Conservation (phyloP, 2,797 vertebrate species). For the Peromyscus aztecus region DNA sequence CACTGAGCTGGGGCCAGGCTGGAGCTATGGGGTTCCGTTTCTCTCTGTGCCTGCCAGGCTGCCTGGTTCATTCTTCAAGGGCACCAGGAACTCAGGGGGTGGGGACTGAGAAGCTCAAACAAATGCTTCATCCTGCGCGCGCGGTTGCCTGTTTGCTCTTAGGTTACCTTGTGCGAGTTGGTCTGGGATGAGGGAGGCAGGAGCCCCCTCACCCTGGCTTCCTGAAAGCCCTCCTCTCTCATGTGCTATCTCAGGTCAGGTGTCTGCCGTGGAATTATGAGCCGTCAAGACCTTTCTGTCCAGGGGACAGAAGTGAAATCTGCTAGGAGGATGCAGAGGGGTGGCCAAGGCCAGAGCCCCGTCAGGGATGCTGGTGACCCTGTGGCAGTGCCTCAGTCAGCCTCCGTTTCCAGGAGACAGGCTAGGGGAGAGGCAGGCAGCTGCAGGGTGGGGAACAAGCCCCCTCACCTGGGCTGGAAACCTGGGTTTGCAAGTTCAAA, state of each 20-base stretch:
- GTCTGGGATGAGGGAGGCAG: not conserved
- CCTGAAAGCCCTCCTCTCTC: not conserved
- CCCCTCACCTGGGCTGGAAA: conserved; percentile 32
- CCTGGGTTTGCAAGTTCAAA: conserved; percentile 59
- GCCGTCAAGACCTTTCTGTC: not conserved
- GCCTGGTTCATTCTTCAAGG: conserved; percentile 45
- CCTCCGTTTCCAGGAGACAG: not conserved
- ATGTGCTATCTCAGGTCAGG: not conserved
- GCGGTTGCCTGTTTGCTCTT: not conserved
- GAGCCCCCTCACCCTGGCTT: not conserved
- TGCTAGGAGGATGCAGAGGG: not conserved
- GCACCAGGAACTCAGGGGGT: not conserved
- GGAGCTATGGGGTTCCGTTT: not conserved
- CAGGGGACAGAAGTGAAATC: not conserved
- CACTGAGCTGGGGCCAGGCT: not conserved
- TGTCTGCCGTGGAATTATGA: not conserved
- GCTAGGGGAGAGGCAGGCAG: not conserved
- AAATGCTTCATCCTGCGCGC: not conserved
- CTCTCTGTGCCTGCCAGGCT: not conserved
- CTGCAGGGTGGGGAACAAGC: not conserved
- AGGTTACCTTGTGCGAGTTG: not conserved
- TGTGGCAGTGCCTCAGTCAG: not conserved
- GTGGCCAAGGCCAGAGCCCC: not conserved
- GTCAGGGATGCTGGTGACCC: not conserved
- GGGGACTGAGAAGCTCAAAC: not conserved